Percentiles rank a stretch among this genome's conserved stretches.
phyloP scores from a whole-genome alignment of 2,888 invertebrate species.

The Synanthedon formicaeformis region DNA sequence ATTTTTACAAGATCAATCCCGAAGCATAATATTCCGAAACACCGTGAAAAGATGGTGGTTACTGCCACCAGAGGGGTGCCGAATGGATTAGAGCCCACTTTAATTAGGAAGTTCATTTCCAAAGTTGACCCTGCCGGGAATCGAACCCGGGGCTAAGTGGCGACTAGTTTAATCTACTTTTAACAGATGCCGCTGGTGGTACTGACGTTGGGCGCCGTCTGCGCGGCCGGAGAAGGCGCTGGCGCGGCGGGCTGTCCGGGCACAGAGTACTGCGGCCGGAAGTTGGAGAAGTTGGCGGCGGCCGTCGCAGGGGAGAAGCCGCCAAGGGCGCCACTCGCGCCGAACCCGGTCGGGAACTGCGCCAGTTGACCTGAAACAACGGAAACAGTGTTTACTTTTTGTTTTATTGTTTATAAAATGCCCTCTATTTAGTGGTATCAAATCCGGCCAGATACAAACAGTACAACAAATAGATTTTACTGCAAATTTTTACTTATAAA shows the following conservation, averaged over 20 bases:
- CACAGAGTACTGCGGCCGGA: constrained; percentile 86
- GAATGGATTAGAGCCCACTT: no score
- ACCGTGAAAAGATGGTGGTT: no score
- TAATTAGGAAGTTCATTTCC: no score
- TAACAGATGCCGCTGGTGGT: neutral
- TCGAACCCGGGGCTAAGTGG: neutral
- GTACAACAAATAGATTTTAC: no score
- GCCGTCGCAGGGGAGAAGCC: constrained; percentile 77
- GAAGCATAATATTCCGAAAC: no score
- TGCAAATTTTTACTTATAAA: no score
- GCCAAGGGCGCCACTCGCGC: constrained; percentile 75
- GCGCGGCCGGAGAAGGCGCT: constrained; percentile 42
- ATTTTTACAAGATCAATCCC: no score
- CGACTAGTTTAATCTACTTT: neutral
- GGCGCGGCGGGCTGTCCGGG: constrained; percentile 60
- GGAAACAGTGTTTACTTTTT: no score
- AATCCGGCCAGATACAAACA: no score
- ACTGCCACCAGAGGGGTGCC: no score
- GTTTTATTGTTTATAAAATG: no score
- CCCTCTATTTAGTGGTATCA: no score
- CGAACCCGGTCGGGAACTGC: constrained; percentile 88
- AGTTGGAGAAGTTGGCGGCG: constrained; percentile 87
- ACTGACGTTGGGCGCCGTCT: constrained; percentile 49
- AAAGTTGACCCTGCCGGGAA: neutral
- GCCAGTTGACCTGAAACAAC: constrained; percentile 77